Evolutionary conservation across 2,113 vertebrate species (phyloP).

Genomic region (Lepisosteus oculatus): DNA sequence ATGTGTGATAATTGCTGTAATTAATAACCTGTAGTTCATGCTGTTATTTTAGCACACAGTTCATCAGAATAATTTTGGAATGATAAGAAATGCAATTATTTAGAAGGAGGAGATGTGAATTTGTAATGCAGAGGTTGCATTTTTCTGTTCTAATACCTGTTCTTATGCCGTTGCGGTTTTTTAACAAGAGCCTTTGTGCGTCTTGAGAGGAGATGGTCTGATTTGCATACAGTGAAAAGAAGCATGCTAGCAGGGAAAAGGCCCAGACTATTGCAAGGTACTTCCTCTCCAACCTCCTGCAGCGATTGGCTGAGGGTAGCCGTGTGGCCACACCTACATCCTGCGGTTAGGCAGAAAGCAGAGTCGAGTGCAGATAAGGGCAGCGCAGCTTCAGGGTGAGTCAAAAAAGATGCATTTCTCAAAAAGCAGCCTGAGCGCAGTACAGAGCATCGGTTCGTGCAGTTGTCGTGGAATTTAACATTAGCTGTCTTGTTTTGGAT

Average conservation of each 20-base stretch:
- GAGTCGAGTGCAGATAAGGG: conserved; percentile 27
- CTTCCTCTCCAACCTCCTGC: conserved; percentile 30
- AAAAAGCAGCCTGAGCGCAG: conserved; percentile 4
- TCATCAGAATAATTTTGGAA: too few species aligned
- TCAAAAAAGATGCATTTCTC: neutral
- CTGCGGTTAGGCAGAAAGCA: conserved; percentile 43
- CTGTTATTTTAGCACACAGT: too few species aligned
- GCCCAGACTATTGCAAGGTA: conserved; percentile 3
- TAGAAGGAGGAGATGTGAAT: too few species aligned
- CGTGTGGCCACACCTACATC: conserved; percentile 46
- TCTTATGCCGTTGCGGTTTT: too few species aligned
- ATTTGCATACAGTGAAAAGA: neutral
- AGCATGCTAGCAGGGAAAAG: neutral
- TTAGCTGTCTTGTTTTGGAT: too few species aligned
- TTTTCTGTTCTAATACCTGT: too few species aligned
- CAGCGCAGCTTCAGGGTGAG: neutral
- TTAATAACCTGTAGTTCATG: too few species aligned
- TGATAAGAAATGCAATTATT: too few species aligned
- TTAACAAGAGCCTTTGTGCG: too few species aligned
- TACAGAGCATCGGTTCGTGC: neutral
- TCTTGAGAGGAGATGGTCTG: conserved; percentile 4
- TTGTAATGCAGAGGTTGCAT: too few species aligned
- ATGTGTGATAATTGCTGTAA: too few species aligned
- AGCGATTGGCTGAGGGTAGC: conserved; percentile 43
- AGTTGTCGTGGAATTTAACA: too few species aligned